Conservation (phyloP, 2,888 invertebrate genomes). For the Watsonalla cultraria region DNA sequence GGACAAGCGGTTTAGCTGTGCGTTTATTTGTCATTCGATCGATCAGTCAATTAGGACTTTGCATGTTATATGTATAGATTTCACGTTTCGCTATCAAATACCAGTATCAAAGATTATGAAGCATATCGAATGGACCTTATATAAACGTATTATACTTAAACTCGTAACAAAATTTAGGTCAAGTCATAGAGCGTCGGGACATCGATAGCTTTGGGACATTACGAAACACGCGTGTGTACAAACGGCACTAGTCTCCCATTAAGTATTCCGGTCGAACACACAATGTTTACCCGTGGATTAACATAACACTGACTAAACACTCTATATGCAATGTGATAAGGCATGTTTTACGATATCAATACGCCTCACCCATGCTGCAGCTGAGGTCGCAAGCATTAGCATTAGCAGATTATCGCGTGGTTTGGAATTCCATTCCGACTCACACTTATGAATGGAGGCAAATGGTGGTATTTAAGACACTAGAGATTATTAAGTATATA, state of each 20-base stretch:
- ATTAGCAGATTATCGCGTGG: slow-evolving; percentile 12
- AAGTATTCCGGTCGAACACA: slow-evolving; percentile 24
- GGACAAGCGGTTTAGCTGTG: no score
- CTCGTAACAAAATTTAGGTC: no score
- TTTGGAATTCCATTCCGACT: slow-evolving; percentile 9
- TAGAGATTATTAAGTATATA: no score
- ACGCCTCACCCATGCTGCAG: no score
- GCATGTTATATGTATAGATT: no score
- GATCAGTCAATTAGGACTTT: no score
- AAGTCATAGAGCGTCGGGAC: neutral
- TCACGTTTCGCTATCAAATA: no score
- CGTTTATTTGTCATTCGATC: no score
- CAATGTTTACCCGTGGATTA: slow-evolving; percentile 2
- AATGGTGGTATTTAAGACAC: no score
- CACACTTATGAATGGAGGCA: neutral
- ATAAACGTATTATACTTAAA: no score
- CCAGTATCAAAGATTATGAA: no score
- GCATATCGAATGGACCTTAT: no score
- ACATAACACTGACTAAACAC: slow-evolving; percentile 2
- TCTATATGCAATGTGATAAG: neutral
- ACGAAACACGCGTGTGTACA: slow-evolving; percentile 5
- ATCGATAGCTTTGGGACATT: neutral
- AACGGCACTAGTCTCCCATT: slow-evolving; percentile 28
- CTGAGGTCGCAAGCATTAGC: slow-evolving; percentile 6
- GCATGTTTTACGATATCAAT: neutral